Evolutionary conservation across 2,888 invertebrate genomes (phyloP), one percentile per base, ranked within the genome.

Genomic region (Acronicta aceris): DNA sequence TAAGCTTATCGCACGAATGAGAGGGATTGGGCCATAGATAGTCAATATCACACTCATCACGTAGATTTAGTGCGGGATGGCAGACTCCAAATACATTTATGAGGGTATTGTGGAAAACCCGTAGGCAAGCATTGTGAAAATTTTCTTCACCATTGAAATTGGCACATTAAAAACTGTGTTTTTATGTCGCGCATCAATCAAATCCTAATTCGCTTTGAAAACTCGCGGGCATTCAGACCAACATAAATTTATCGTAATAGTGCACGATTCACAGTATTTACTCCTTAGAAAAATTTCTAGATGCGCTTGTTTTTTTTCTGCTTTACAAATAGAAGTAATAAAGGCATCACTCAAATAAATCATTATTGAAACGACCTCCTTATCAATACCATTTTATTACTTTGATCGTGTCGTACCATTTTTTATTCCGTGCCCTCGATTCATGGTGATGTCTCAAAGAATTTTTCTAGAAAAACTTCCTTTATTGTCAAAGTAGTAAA

Each of bases 361-460:
- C 2, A 55, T 69, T 50, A 76, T 76, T 76, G 57, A 73, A 63
- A 74, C 47, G 70, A 74, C 77, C 77, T 76, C 54, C 65, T 61
- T 40, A 51, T 49, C 56, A 59, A 56, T 56, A 56, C 46, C 27
- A 57, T 48, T 41, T 47, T 12, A n/a, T 30, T 50, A 53, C 38
- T 38, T 6, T 38, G n/a, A 0, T 1, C 12, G 36, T n/a, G n/a
- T n/a, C n/a, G 5, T 5, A 38, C 6, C 7, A n/a, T 38, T 38
- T 38, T 38, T n/a, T 38, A n/a, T 33, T 36, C 13, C 33, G 2
- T 12, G 33, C 33, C 2, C 7, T 27, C 9, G 33, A 36, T 36
- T 36, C 6, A 13, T 4, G 36, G 1, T 30, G 4, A 8, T 13
- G 36, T 36, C 12, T 13, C 36, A 13, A 36, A 13, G 13, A 7